These are phyloP conservation scores for Ephialtes manifestator DNA, from an alignment of 2,888 invertebrate genomes.

Conservation along the genomic window DNA sequence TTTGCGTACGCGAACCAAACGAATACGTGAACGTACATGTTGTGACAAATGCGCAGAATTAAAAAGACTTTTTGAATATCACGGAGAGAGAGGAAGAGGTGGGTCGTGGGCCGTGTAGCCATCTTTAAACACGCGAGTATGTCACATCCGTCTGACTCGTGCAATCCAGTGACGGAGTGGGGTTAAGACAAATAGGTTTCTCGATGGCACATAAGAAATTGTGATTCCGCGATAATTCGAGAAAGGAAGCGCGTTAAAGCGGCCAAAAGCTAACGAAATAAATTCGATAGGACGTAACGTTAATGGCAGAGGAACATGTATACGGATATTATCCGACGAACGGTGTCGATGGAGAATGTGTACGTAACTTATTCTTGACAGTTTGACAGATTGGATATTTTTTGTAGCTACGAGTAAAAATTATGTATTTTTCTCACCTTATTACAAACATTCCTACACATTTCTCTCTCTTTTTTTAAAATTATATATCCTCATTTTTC, in stretches of 20 bases:
- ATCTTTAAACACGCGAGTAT: conserved; percentile 81
- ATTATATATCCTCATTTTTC: too few species aligned
- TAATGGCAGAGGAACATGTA: conserved; percentile 86
- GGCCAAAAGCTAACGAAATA: conserved; percentile 55
- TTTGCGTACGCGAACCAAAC: background rate
- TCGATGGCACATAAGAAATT: conserved; percentile 82
- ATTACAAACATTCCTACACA: background rate
- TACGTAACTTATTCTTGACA: conserved; percentile 83
- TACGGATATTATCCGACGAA: conserved; percentile 84
- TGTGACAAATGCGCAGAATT: background rate
- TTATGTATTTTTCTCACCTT: background rate
- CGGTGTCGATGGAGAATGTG: conserved; percentile 83
- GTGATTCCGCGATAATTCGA: conserved; percentile 75
- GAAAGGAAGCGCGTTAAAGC: conserved; percentile 42
- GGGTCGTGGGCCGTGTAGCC: conserved; percentile 74
- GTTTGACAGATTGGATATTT: conserved; percentile 81
- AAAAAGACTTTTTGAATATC: background rate
- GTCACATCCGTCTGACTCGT: conserved; percentile 84
- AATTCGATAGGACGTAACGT: conserved; percentile 75
- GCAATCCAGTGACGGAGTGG: conserved; percentile 78
- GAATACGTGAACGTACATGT: too few species aligned
- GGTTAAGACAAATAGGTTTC: conserved; percentile 84
- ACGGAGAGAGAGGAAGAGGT: conserved; percentile 63
- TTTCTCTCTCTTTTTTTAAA: background rate
- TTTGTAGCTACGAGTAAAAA: conserved; percentile 19